Conservation (phyloP, 2,113 vertebrate genomes). For the Plotosus lineatus region DNA sequence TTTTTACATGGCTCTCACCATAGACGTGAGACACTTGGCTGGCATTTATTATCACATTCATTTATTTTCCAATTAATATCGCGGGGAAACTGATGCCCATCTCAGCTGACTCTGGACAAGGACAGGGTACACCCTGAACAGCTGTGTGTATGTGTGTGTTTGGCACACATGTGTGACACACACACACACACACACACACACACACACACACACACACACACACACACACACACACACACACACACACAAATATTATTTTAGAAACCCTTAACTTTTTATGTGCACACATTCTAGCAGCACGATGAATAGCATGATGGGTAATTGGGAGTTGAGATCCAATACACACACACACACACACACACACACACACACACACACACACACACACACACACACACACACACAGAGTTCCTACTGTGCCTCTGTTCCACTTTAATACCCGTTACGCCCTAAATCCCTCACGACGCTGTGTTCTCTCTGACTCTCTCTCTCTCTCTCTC, state of each 20-base stretch:
- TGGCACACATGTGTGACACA: too few relatives aligned
- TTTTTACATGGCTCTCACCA: too few relatives aligned
- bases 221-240: neutral
- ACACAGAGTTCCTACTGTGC: neutral
- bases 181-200: too few relatives aligned
- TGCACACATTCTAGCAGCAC: conserved; percentile 23
- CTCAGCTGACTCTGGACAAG: too few relatives aligned
- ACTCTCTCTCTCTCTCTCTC: too few relatives aligned
- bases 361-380: conserved; percentile 1
- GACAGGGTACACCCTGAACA: too few relatives aligned
- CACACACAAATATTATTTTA: neutral
- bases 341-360: neutral
- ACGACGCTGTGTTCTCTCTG: neutral
- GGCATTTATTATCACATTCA: too few relatives aligned
- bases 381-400: conserved; percentile 26
- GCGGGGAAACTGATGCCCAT: too few relatives aligned
- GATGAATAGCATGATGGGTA: conserved; percentile 37
- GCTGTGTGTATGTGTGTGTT: too few relatives aligned
- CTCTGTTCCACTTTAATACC: conserved; percentile 27
- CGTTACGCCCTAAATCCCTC: neutral
- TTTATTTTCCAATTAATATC: too few relatives aligned
- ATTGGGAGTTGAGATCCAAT: conserved; percentile 13
- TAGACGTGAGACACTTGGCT: too few relatives aligned
- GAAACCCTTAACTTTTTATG: conserved; percentile 8
- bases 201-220: too few relatives aligned